Base-by-base conservation (phyloP, 2,888 invertebrate species). In the Nycteola revayana region DNA sequence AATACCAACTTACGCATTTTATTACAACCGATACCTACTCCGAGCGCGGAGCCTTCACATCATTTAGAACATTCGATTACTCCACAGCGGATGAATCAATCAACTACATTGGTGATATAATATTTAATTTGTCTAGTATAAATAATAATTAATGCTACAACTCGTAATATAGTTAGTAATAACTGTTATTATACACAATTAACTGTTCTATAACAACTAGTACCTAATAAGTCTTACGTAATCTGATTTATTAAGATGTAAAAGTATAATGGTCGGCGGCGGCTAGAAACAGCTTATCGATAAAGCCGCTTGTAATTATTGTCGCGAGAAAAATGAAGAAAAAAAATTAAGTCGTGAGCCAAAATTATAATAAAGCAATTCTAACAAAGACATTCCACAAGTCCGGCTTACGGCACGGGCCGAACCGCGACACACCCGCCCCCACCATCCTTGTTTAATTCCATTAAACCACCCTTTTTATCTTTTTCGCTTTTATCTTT, bases 381-480 rank as follows among this genome's bases (percentile, higher is more conserved):
- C 59, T 64, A 75, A 80, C 83, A 82, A 84, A 83, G 79, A 82
- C 84, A 82, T 80, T 77, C 81, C 77, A 63, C 71, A 75, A 79
- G 81, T 81, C 80, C 83, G 77, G 77, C 78, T 81, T 77, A 79
- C 75, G 62, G 66, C 70, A 61, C 60, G 64, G 60, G 61, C 61
- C 58, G 50, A 59, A 48, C 33, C 45, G 46, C 44, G 47, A 35
- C 35, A 34, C 46, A 33, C 40, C 46, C 34, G 55, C 61, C 48
- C 58, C 58, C 47, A 66, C 70, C 62, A 48, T 62, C 73, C 71
- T 78, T 84, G 82, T 85, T 86, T 88, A 85, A 88, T 87, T 85
- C 86, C 86, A 87, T 86, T 87, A 87, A 81, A 84, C 75, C 83
- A 83, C 83, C 82, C 85, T 82, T 85, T 85, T 82, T 85, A 82